A percentile compares a stretch with the other conserved stretches of the same genome.
These are phyloP conservation scores for Cosmia trapezina DNA, from an alignment of 2,888 invertebrate genomes.

Conservation along the genomic window DNA sequence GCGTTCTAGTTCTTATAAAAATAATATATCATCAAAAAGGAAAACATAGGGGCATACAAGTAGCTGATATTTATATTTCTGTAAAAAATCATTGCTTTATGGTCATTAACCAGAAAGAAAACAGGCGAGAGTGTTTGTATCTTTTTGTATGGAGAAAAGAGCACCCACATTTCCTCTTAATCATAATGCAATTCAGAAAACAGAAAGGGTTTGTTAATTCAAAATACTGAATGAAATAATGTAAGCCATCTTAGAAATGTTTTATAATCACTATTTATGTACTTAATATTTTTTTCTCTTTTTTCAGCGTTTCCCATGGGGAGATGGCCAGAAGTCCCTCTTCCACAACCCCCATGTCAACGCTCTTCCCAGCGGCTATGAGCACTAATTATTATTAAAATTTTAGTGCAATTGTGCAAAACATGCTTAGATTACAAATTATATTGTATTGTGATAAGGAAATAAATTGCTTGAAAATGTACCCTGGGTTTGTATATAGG, in stretches of 20 bases:
- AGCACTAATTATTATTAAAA: conserved; percentile 80
- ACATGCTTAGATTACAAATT: conserved; percentile 73
- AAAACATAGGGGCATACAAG: too few species aligned
- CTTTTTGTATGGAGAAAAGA: too few species aligned
- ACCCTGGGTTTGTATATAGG: neutral
- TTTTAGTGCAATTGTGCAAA: conserved; percentile 53
- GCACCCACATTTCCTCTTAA: too few species aligned
- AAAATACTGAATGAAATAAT: neutral
- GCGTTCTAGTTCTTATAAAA: too few species aligned
- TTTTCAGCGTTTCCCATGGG: conserved; percentile 97
- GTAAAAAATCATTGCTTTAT: too few species aligned
- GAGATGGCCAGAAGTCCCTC: conserved; percentile 96
- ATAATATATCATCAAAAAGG: too few species aligned
- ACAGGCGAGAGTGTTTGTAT: too few species aligned
- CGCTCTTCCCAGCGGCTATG: conserved; percentile 95
- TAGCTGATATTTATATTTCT: too few species aligned
- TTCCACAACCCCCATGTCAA: conserved; percentile 97
- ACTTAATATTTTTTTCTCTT: conserved; percentile 37
- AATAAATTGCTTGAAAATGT: conserved; percentile 61
- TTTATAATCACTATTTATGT: neutral
- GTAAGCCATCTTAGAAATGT: neutral
- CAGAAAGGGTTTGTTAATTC: neutral
- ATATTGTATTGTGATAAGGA: conserved; percentile 78
- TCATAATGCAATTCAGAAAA: neutral
- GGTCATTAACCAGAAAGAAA: too few species aligned